Percentiles rank a stretch among this genome's conserved stretches.
These are phyloP conservation scores for Venturia canescens DNA, from an alignment of 1,140 invertebrate species.

Conservation along the genomic window DNA sequence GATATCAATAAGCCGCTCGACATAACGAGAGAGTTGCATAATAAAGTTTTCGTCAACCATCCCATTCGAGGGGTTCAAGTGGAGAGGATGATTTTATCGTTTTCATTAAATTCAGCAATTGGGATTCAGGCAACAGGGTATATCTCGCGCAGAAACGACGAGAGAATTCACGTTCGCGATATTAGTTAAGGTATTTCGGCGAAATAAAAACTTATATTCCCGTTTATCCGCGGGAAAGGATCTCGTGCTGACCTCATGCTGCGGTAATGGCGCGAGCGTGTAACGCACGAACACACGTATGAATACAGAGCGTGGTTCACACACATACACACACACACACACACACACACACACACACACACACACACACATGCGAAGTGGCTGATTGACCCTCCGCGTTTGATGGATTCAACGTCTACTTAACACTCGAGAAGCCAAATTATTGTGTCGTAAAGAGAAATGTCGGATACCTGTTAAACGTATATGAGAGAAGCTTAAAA, in stretches of 20 bases:
- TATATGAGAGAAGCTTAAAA: conserved; percentile 18
- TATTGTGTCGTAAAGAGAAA: conserved; percentile 35
- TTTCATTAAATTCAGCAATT: no score
- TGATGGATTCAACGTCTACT: conserved; percentile 45
- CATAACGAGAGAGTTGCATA: no score
- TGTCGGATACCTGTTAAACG: background rate
- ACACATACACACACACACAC: background rate
- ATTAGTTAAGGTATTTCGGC: background rate
- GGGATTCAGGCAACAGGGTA: no score
- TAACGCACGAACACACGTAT: background rate
- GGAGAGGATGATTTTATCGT: no score
- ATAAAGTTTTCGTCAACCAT: no score
- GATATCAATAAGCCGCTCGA: no score
- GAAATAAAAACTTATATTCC: conserved; percentile 45
- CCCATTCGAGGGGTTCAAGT: no score
- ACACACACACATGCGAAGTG: background rate
- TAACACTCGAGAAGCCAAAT: conserved; percentile 41
- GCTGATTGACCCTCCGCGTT: conserved; percentile 32
- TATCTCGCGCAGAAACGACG: no score
- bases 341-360: background rate
- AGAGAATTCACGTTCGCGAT: no score
- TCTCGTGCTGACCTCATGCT: conserved; percentile 44
- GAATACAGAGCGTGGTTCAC: no score
- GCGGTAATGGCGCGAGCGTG: conserved; percentile 31
- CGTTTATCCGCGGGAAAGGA: conserved; percentile 35